A percentile compares a stretch with the other conserved stretches of the same genome.
Conservation (phyloP, 2,113 vertebrate genomes). For the Coryphaenoides rupestris region DNA sequence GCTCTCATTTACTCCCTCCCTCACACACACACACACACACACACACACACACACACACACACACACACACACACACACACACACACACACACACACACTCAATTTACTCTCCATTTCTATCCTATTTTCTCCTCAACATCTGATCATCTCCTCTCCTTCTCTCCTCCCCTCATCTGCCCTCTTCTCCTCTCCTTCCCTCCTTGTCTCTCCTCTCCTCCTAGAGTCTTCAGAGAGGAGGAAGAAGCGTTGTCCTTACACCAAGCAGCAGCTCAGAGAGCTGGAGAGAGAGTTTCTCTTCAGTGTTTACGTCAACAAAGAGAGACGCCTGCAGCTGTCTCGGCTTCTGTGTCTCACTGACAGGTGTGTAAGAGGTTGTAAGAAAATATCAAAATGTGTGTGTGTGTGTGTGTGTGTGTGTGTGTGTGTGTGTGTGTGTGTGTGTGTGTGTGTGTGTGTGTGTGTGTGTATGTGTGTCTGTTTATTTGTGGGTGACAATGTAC, state of each 20-base stretch:
- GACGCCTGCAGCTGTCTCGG: constrained; percentile 85
- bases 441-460: not conserved
- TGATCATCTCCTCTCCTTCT: no score
- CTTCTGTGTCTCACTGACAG: constrained; percentile 70
- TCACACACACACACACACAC: no score
- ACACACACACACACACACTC: no score
- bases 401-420: not conserved
- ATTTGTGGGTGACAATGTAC: not conserved
- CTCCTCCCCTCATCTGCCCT: not conserved
- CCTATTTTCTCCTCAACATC: not conserved
- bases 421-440: constrained; percentile 1
- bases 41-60: no score
- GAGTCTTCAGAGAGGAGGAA: constrained; percentile 78
- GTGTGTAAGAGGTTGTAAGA: constrained; percentile 12
- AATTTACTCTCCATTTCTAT: no score
- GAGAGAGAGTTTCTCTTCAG: constrained; percentile 93
- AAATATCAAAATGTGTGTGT: not conserved
- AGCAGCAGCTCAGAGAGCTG: constrained; percentile 90
- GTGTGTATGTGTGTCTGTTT: not conserved
- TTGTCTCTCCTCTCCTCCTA: constrained; percentile 52
- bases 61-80: no score
- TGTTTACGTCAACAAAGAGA: constrained; percentile 93
- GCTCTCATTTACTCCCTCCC: not conserved
- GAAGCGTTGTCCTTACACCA: constrained; percentile 91
- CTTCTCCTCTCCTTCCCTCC: not conserved